Evolutionary conservation across 2,888 invertebrate genomes (phyloP), one percentile per base, ranked within the genome.

Genomic region (Stenurella melanura): DNA sequence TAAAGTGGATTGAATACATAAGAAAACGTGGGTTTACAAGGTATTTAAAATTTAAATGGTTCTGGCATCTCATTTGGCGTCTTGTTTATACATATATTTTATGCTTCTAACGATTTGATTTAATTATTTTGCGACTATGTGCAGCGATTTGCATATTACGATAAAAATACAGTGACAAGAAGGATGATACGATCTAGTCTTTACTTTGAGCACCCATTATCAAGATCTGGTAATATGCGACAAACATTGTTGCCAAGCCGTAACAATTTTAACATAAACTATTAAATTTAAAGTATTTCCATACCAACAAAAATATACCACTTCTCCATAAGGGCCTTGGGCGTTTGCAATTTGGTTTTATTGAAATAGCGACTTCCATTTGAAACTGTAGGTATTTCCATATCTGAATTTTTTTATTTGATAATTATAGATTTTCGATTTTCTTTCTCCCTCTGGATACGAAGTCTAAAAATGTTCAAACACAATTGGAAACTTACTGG

Each of bases 31-130:
- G 69, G 69, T 34, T 69, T 64, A 64, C 30, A 54, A 63, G 34
- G 38, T 61, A 67, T 73, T 73, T 78, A 78, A 75, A 54, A 74
- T 77, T 77, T 71, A 74, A 77, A 77, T 72, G 61, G 67, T 73
- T 34, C 71, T 61, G 57, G 67, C 74, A 74, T 77, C 71, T 67
- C 71, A 74, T 77, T 74, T 72, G 67, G 63, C 68, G 71, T 61
- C 61, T 71, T 74, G 71, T 77, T 77, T 67, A 73, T 76, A 76
- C 26, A 69, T 56, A 56, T 69, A 57, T 74, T 74, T 67, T 60
- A 68, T 67, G 73, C 61, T 57, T 74, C 68, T 54, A 73, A 61
- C 71, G 73, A 73, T 73, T 73, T 61, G 68, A 76, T 68, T 76
- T 76, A 68, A 76, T 76, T 76, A 73, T 54, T 67, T 70, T 63